phyloP scores from a whole-genome alignment of 2,113 vertebrate genomes.

The Xiphias gladius region DNA sequence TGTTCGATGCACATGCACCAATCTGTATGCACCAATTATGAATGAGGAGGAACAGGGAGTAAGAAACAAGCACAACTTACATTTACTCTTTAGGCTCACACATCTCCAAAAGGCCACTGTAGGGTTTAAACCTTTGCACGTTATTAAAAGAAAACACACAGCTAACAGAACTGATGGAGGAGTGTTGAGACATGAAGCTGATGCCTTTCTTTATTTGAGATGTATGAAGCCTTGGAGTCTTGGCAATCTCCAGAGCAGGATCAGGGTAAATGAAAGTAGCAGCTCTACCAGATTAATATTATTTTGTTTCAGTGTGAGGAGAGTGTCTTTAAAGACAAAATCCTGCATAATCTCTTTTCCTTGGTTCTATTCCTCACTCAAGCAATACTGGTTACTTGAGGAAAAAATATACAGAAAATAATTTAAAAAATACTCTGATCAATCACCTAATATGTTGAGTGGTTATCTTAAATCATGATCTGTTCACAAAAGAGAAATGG shows the following conservation, averaged over 20 bases:
- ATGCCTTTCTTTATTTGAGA: constrained; percentile 87
- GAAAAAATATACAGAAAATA: constrained; percentile 31
- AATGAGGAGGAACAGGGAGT: background rate
- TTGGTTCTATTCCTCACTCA: background rate
- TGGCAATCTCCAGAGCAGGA: constrained; percentile 85
- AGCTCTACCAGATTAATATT: constrained; percentile 86
- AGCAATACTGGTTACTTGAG: constrained; percentile 14
- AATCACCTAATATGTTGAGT: constrained; percentile 57
- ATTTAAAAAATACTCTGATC: constrained; percentile 45
- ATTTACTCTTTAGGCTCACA: background rate
- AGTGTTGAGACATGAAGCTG: constrained; percentile 88
- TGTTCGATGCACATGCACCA: background rate
- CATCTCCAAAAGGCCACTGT: constrained; percentile 20
- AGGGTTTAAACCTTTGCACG: constrained; percentile 42
- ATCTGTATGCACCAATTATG: background rate
- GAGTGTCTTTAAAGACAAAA: constrained; percentile 76
- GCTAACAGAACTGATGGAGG: constrained; percentile 77
- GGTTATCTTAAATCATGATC: constrained; percentile 61
- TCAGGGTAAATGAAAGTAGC: constrained; percentile 88
- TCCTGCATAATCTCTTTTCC: background rate
- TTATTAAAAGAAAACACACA: constrained; percentile 71
- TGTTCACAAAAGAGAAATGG: constrained; percentile 59
- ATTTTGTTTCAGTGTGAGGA: constrained; percentile 78
- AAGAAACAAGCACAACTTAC: constrained; percentile 3
- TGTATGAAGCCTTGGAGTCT: constrained; percentile 86